Evolutionary conservation across 2,888 invertebrate species (phyloP).

Genomic region (Cerastis leucographa): DNA sequence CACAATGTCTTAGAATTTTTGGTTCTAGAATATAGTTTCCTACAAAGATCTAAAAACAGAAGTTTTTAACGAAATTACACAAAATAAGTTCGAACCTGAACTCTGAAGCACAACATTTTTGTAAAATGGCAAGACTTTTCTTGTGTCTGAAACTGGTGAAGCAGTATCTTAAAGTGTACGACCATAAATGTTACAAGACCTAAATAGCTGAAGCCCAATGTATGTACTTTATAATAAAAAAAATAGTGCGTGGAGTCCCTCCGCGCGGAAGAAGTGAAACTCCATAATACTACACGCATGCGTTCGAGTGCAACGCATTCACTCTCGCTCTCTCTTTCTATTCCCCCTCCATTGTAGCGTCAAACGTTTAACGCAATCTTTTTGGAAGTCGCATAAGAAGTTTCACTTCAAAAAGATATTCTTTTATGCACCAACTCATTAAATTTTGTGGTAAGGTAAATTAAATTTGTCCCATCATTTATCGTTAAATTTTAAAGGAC

Average conservation of each 20-base stretch:
- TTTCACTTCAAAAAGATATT: too few relatives aligned
- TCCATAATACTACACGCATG: too few relatives aligned
- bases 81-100: background rate
- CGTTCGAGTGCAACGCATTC: too few relatives aligned
- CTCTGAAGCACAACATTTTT: background rate
- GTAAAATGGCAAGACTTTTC: background rate
- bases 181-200: background rate
- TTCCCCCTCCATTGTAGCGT: too few relatives aligned
- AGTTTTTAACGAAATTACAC: background rate
- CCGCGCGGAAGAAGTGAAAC: too few relatives aligned
- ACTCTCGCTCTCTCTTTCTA: too few relatives aligned
- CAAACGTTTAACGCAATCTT: too few relatives aligned
- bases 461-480: conserved; percentile 34
- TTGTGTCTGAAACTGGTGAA: background rate
- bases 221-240: background rate
- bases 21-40: background rate
- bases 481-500: conserved; percentile 38
- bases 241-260: too few relatives aligned
- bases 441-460: conserved; percentile 21
- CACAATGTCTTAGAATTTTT: background rate
- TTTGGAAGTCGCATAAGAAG: too few relatives aligned
- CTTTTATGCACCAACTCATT: conserved; percentile 10
- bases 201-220: background rate
- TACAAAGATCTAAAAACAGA: background rate
- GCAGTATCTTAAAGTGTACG: background rate